Evolutionary conservation across 35 echinoderm and acorn worm genomes (phyloP).

Genomic region (Diadema setosum): DNA sequence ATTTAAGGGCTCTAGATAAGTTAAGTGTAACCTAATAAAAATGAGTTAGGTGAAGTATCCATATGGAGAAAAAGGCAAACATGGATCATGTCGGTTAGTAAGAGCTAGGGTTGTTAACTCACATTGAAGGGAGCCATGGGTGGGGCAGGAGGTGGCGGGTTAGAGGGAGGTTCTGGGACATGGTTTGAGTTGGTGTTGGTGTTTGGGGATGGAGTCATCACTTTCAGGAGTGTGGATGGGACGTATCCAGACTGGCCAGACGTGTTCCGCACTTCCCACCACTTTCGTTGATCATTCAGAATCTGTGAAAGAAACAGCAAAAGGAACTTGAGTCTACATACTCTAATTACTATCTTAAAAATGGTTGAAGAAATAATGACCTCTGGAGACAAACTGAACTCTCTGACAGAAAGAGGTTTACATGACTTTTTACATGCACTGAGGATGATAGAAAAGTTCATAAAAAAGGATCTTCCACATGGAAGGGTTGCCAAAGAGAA

Average conservation of each 20-base stretch:
- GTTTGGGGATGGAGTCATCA: slow-evolving; percentile 9
- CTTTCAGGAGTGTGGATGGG: slow-evolving; percentile 81
- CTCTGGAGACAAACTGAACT: too few species aligned
- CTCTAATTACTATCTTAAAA: too few species aligned
- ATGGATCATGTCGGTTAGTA: not conserved
- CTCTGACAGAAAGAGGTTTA: too few species aligned
- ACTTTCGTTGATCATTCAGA: slow-evolving; percentile 82
- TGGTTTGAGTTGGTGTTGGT: slow-evolving; percentile 45
- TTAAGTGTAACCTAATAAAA: not conserved
- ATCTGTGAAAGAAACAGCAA: slow-evolving; percentile 55
- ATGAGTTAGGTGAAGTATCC: not conserved
- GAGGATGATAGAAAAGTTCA: too few species aligned
- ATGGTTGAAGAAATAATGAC: too few species aligned
- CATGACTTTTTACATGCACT: too few species aligned
- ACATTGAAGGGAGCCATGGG: not conserved
- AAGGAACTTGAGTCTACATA: too few species aligned
- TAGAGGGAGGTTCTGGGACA: not conserved
- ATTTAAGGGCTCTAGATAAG: not conserved
- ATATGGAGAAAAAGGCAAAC: not conserved
- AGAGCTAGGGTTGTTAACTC: too few species aligned
- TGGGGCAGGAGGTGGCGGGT: not conserved
- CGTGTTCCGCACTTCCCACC: slow-evolving; percentile 95
- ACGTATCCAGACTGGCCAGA: slow-evolving; percentile 91
- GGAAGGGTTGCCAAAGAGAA: too few species aligned
- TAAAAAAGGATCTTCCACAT: too few species aligned